Conservation (phyloP, 2,888 invertebrate genomes). For the Ferrisia virgata region DNA sequence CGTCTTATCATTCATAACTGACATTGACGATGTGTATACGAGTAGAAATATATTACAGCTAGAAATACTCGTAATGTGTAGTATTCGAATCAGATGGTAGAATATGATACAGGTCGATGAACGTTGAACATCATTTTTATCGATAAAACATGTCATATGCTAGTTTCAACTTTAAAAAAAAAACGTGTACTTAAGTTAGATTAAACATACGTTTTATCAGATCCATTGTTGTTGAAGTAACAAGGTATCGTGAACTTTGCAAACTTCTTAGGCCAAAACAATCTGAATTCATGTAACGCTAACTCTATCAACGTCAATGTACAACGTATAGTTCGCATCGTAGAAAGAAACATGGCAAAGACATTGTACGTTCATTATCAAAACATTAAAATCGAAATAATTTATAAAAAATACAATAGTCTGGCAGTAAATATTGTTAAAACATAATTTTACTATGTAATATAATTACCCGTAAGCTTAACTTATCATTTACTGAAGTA, state of each 20-base stretch:
- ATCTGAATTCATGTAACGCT: neutral
- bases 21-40: too few relatives aligned
- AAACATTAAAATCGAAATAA: too few relatives aligned
- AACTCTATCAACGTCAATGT: neutral
- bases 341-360: too few relatives aligned
- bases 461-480: neutral
- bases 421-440: neutral
- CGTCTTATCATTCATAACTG: neutral
- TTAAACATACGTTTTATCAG: neutral
- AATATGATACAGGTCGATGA: neutral
- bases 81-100: neutral
- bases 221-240: neutral
- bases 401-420: too few relatives aligned
- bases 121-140: slow-evolving; percentile 14
- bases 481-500: neutral
- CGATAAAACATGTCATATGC: slow-evolving; percentile 9
- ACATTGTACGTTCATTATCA: too few relatives aligned
- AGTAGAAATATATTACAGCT: neutral
- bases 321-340: too few relatives aligned
- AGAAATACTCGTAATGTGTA: neutral
- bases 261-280: neutral
- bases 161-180: neutral
- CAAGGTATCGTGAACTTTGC: neutral
- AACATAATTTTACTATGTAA: neutral
- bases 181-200: neutral